Conservation (phyloP, 2,797 vertebrate species). For the Microctenopoma stevenorrisi region DNA sequence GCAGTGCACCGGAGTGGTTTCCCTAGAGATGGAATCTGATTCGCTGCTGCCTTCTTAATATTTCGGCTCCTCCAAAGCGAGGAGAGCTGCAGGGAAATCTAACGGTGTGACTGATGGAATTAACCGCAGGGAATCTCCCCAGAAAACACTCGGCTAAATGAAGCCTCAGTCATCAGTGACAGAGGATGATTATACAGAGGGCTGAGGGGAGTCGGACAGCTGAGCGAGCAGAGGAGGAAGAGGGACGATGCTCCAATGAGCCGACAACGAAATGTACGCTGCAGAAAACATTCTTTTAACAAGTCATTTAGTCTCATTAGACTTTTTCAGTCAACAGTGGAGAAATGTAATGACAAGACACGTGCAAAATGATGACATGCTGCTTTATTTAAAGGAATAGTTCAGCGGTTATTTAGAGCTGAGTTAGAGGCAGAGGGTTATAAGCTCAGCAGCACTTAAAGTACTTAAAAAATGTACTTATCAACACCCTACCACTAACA, state of each 20-base stretch:
- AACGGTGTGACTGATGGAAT: conserved; percentile 73
- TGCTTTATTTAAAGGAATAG: not conserved
- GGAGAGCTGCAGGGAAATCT: conserved; percentile 55
- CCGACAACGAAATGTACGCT: not conserved
- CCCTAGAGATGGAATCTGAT: conserved; percentile 48
- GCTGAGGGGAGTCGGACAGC: conserved; percentile 37
- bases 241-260: not conserved
- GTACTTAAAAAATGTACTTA: not conserved
- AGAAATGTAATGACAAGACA: not conserved
- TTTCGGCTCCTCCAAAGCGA: conserved; percentile 50
- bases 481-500: no score
- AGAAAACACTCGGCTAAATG: conserved; percentile 65
- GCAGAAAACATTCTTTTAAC: not conserved
- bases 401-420: not conserved
- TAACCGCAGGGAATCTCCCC: conserved; percentile 62
- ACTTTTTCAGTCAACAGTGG: not conserved
- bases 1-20: conserved; percentile 3
- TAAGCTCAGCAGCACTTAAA: not conserved
- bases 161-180: conserved; percentile 72
- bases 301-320: not conserved
- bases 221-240: not conserved
- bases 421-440: no score
- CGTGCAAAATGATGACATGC: no score
- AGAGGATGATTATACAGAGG: conserved; percentile 56
- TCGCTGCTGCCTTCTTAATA: conserved; percentile 49